Evolutionary conservation across 2,113 vertebrate genomes (phyloP).

Genomic region (Lepidothrix coronata): DNA sequence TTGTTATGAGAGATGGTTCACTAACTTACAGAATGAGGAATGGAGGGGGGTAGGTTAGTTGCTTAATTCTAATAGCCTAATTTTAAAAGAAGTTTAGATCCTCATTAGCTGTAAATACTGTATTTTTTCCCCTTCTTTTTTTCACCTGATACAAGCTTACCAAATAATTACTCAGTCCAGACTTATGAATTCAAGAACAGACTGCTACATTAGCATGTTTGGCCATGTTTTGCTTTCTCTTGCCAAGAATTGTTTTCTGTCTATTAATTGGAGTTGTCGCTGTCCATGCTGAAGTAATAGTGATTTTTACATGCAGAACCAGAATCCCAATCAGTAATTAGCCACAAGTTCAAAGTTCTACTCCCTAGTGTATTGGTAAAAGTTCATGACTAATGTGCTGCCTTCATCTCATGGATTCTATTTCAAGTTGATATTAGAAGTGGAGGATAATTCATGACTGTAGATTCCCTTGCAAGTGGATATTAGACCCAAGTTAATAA

Average conservation of each 20-base stretch:
- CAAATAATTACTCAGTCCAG: neutral
- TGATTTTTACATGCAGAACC: slow-evolving; percentile 41
- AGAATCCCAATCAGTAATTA: slow-evolving; percentile 32
- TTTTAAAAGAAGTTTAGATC: neutral
- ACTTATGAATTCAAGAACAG: slow-evolving; percentile 31
- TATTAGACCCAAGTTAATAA: neutral
- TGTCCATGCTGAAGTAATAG: slow-evolving; percentile 35
- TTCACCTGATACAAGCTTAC: neutral
- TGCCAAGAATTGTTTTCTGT: slow-evolving; percentile 30
- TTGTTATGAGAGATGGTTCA: neutral
- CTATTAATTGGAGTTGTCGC: slow-evolving; percentile 50
- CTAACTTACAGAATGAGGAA: neutral
- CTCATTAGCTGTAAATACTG: neutral
- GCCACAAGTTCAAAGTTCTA: neutral
- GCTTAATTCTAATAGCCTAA: neutral
- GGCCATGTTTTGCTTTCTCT: slow-evolving; percentile 42
- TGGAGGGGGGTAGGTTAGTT: rapidly evolving
- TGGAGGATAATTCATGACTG: neutral
- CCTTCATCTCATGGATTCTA: neutral
- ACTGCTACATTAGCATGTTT: slow-evolving; percentile 51
- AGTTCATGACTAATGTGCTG: neutral
- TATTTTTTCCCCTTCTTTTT: rapidly evolving
- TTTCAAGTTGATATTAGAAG: neutral
- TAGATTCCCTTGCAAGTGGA: neutral
- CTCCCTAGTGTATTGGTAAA: slow-evolving; percentile 1